Conservation (phyloP, 2,797 vertebrate species). For the Pseudomugil gertrudae region DNA sequence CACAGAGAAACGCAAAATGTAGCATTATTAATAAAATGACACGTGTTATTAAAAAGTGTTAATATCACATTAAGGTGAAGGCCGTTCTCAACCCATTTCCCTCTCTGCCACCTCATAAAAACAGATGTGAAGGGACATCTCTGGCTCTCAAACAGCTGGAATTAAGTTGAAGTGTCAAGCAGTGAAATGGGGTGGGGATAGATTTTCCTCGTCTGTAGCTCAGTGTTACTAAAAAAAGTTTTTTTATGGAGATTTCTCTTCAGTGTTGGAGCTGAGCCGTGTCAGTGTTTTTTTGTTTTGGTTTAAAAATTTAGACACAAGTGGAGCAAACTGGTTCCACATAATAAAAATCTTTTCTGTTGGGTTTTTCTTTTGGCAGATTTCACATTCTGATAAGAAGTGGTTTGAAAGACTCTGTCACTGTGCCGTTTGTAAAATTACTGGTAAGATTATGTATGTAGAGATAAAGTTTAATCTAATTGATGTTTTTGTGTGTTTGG, state of each 20-base stretch:
- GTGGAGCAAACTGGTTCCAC: neutral
- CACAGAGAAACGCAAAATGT: slow-evolving; percentile 45
- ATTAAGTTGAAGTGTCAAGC: slow-evolving; percentile 50
- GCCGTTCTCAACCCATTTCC: slow-evolving; percentile 37
- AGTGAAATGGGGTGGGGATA: slow-evolving; percentile 53
- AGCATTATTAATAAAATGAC: slow-evolving; percentile 70
- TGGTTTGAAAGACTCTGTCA: slow-evolving; percentile 58
- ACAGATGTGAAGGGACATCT: slow-evolving; percentile 60
- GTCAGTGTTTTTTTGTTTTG: slow-evolving; percentile 21
- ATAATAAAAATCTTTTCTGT: neutral
- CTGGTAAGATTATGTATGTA: slow-evolving; percentile 82
- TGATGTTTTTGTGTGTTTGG: neutral
- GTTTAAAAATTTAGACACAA: neutral
- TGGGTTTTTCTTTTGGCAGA: slow-evolving; percentile 66
- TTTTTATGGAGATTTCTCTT: slow-evolving; percentile 7
- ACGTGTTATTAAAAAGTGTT: slow-evolving; percentile 48
- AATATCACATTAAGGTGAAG: slow-evolving; percentile 61
- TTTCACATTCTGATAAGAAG: slow-evolving; percentile 79
- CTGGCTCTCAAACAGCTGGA: slow-evolving; percentile 48
- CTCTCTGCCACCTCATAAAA: slow-evolving; percentile 53
- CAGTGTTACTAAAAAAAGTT: slow-evolving; percentile 24
- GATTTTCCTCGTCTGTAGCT: slow-evolving; percentile 43
- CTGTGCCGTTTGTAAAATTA: slow-evolving; percentile 74
- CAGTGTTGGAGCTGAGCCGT: neutral
- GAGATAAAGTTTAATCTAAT: slow-evolving; percentile 26